phyloP scores from a whole-genome alignment of 2,113 vertebrate species.

The Nipponia nippon region DNA sequence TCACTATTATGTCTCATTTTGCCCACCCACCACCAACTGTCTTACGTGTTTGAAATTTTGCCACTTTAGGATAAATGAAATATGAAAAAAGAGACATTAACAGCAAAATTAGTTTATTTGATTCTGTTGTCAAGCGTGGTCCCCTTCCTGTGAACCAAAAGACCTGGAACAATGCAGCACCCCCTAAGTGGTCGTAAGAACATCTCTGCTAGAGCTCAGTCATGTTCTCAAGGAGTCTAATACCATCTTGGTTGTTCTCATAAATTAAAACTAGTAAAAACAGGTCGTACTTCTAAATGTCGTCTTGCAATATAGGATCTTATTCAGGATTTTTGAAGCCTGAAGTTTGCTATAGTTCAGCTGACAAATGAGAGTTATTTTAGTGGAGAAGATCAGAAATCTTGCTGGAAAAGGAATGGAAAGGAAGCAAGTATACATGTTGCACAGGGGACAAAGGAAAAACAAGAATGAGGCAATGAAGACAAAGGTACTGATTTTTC shows the following conservation, averaged over 20 bases:
- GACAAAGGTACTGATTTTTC: neutral
- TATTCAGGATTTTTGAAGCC: neutral
- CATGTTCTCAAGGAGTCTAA: neutral
- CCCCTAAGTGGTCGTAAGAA: neutral
- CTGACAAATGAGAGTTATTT: neutral
- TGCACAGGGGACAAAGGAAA: neutral
- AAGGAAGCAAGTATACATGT: neutral
- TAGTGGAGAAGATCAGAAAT: neutral
- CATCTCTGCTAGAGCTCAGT: neutral
- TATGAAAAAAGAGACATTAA: neutral
- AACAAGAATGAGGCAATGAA: neutral
- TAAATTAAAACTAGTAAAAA: neutral
- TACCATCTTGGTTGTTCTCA: neutral
- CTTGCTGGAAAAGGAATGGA: neutral
- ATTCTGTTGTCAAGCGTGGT: neutral
- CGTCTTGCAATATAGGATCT: neutral
- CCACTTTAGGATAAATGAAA: neutral
- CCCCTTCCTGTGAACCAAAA: neutral
- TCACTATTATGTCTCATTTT: neutral
- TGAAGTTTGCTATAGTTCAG: neutral
- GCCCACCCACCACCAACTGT: neutral
- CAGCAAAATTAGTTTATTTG: neutral
- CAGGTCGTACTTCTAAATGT: neutral
- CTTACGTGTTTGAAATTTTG: neutral
- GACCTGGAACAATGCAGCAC: neutral